Evolutionary conservation across 2,888 invertebrate species (phyloP).

Genomic region (Meteorus colon): DNA sequence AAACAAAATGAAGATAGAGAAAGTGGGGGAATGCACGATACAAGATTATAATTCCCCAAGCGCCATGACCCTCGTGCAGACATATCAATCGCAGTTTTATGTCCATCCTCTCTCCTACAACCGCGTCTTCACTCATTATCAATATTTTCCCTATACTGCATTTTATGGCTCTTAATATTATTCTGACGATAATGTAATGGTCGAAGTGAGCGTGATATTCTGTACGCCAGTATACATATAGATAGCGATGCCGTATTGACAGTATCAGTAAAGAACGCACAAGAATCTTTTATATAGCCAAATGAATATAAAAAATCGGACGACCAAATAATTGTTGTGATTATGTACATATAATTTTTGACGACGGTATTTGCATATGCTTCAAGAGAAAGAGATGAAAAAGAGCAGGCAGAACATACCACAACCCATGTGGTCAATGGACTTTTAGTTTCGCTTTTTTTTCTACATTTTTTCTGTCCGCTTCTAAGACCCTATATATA

Average conservation of each 20-base stretch:
- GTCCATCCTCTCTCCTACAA: neutral
- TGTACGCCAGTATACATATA: constrained; percentile 4
- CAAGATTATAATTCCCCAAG: constrained; percentile 43
- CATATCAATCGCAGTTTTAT: constrained; percentile 21
- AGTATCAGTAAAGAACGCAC: too few species aligned
- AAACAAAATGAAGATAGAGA: neutral
- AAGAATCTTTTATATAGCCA: too few species aligned
- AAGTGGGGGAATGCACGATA: too few species aligned
- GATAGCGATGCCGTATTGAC: too few species aligned
- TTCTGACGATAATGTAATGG: neutral
- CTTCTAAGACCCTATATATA: constrained; percentile 41
- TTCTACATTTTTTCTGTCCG: constrained; percentile 24
- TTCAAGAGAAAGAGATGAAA: constrained; percentile 17
- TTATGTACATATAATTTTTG: neutral
- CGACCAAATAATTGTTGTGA: constrained; percentile 9
- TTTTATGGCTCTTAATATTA: constrained; percentile 7
- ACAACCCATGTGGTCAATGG: constrained; percentile 66
- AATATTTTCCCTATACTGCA: neutral
- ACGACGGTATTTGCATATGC: neutral
- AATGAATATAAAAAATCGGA: neutral
- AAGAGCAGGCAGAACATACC: constrained; percentile 21
- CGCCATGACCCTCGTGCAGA: constrained; percentile 15
- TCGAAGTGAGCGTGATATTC: constrained; percentile 6
- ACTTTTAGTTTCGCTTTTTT: constrained; percentile 57
- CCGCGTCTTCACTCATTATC: constrained; percentile 22